Conservation (phyloP, 2,797 vertebrate genomes). For the Sphenopsis melanotis region DNA sequence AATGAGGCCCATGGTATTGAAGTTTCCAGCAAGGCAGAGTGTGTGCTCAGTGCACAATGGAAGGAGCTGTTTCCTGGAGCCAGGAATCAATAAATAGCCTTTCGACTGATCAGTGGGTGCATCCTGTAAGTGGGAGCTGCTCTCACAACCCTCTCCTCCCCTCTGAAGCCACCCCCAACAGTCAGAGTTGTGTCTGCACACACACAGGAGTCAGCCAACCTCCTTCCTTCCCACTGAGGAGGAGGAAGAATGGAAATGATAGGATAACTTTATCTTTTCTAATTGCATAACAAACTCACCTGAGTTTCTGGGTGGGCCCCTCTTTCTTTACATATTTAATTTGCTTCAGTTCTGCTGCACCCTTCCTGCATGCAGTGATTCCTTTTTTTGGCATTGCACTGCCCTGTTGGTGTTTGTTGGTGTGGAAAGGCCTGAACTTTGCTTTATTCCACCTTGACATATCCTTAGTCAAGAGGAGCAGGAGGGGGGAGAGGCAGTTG, state of each 20-base stretch:
- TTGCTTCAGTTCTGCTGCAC: neutral
- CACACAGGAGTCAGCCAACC: neutral
- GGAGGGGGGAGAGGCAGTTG: constrained; percentile 25
- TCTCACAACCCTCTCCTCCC: neutral
- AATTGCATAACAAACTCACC: neutral
- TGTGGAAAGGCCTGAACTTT: neutral
- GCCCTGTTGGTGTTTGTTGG: neutral
- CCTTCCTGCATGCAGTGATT: neutral
- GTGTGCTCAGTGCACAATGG: neutral
- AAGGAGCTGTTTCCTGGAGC: neutral
- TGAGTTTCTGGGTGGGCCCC: neutral
- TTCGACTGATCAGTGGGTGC: neutral
- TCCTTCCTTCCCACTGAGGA: neutral
- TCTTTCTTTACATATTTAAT: neutral
- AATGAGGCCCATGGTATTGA: neutral
- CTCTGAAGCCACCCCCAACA: neutral
- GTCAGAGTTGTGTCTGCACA: neutral
- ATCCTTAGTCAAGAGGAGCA: constrained; percentile 15
- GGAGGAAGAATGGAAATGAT: neutral
- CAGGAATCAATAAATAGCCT: neutral
- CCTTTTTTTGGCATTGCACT: neutral
- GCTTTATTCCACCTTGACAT: constrained; percentile 45
- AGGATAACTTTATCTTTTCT: neutral
- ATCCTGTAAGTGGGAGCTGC: neutral
- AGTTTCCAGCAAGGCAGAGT: neutral